A percentile compares a stretch with the other conserved stretches of the same genome.
Conservation (phyloP, 2,113 vertebrate genomes). For the Paramisgurnus dabryanus region DNA sequence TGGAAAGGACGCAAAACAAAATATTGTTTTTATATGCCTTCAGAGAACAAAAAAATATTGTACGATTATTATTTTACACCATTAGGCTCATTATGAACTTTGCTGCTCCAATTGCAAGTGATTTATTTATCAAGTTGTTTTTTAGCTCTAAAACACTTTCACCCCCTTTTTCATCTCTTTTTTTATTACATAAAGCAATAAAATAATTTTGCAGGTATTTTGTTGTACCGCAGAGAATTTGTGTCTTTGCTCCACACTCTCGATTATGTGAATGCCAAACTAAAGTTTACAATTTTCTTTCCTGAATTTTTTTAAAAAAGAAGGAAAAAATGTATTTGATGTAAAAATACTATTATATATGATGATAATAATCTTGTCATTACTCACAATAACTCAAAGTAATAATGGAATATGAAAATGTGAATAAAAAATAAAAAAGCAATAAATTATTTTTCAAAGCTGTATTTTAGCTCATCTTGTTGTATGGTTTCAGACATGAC, state of each 20-base stretch:
- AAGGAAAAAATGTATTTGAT: conserved; percentile 68
- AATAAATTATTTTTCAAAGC: conserved; percentile 99
- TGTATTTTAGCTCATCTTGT: conserved; percentile 96
- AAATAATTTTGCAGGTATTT: conserved; percentile 87
- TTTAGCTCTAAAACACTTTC: conserved; percentile 62
- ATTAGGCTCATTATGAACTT: conserved; percentile 37
- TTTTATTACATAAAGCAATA: conserved; percentile 97
- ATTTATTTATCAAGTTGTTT: conserved; percentile 53
- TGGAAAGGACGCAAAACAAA: conserved; percentile 71
- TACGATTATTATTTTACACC: conserved; percentile 48
- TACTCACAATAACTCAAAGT: conserved; percentile 74
- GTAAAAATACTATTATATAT: conserved; percentile 60
- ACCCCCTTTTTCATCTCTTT: conserved; percentile 73
- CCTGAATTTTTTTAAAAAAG: conserved; percentile 86
- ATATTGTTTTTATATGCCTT: conserved; percentile 74
- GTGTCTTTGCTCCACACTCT: conserved; percentile 85
- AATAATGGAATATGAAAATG: conserved; percentile 63
- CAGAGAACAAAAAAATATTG: conserved; percentile 58
- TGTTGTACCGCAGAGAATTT: conserved; percentile 79
- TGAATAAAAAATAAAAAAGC: conserved; percentile 85
- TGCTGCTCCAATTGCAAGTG: conserved; percentile 53
- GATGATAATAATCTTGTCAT: conserved; percentile 78
- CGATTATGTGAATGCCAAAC: conserved; percentile 98
- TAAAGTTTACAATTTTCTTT: conserved; percentile 98
- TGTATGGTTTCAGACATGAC: conserved; percentile 92